Evolutionary conservation across 2,888 invertebrate genomes (phyloP), one percentile per base, ranked within the genome.

Genomic region (Cenopis cana): DNA sequence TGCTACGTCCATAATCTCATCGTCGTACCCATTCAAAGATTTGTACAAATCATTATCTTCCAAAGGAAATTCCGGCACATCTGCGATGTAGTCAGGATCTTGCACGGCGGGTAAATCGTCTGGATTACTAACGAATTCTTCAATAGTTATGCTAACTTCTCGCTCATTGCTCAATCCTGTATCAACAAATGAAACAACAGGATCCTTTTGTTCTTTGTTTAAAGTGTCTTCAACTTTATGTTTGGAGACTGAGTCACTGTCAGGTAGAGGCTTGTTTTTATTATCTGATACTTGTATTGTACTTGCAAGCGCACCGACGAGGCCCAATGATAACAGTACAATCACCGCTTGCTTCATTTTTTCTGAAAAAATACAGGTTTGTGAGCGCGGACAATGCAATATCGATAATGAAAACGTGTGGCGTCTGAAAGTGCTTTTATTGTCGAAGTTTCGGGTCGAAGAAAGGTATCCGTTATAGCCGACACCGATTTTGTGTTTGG

Each of bases 1-100:
- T 0, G 91, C 91, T 0, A 90, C 86, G 17, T 89, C 88, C 90
- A 93, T 90, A 41, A 90, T 87, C 81, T 92, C 91, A 64, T 85
- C 84, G 61, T 87, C 79, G 68, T 88, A 77, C 57, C 79, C 85
- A 46, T 81, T 77, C 18, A 85, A 68, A n/a, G 81, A 82, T 55
- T 81, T 75, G 33, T 82, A 79, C 49, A 80, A 76, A 65, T 83
- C 76, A 52, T 74, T 73, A 33, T 75, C 76, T 36, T 74, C 72
- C 49, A 78, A 66, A 8, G 73, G 72, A 18, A 74, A 55, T 8
- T 80, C 78, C 10, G 76, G 74, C 8, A 75, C 68, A 29, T 75
- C 64, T 9, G 66, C 61, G 0, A 75, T 17, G 17, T 33, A 33
- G 33, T 59, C 59, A 20, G 77, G 72, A 1, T 67, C 55, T 64